Conservation (phyloP, 2,113 vertebrate species). For the Phoxinus phoxinus region DNA sequence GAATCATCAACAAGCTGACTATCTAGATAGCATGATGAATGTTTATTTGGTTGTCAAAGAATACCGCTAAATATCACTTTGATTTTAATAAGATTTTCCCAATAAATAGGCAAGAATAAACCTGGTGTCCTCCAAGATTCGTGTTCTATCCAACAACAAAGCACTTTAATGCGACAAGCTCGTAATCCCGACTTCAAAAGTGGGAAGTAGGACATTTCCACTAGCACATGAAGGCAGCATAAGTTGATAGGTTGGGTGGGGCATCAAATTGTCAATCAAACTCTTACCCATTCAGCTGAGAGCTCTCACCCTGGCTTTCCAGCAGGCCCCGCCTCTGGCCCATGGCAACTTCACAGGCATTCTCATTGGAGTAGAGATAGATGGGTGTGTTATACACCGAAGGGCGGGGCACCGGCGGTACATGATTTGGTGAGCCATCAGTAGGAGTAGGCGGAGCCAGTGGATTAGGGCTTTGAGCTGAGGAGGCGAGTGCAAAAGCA, state of each 20-base stretch:
- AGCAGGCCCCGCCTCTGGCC: constrained; percentile 87
- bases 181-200: no score
- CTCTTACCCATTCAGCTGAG: constrained; percentile 95
- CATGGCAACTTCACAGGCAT: constrained; percentile 87
- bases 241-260: constrained; percentile 34
- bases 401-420: constrained; percentile 69
- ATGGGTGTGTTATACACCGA: constrained; percentile 82
- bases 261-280: constrained; percentile 43
- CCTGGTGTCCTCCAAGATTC: no score
- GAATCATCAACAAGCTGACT: no score
- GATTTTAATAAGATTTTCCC: no score
- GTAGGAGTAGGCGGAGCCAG: constrained; percentile 73
- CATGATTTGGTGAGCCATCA: constrained; percentile 66
- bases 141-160: no score
- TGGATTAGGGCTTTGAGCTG: constrained; percentile 61
- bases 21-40: no score
- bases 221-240: no score
- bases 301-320: constrained; percentile 85
- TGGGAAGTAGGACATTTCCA: no score
- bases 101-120: no score
- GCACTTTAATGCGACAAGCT: no score
- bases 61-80: no score
- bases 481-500: constrained; percentile 81
- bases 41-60: no score
- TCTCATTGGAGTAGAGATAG: constrained; percentile 80